Base-by-base conservation (phyloP, 1,140 invertebrate species). In the Phymorhynchus buccinoides region DNA sequence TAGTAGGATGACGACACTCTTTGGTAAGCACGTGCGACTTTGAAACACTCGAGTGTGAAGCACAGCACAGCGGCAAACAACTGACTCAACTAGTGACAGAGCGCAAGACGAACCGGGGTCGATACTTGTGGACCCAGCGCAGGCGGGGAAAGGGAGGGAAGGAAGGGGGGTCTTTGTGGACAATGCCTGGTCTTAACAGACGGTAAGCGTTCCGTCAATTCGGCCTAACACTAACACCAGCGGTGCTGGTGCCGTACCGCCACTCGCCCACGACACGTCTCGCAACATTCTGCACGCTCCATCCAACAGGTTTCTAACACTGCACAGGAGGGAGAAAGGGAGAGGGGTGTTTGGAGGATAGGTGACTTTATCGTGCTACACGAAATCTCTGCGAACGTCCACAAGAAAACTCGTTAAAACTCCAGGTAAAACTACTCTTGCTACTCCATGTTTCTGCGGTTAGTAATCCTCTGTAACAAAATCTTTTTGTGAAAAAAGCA, bases 141-240 rank as follows among this genome's bases (percentile, higher is more conserved):
- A 22, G 22, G 56, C 12, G 56, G 56, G 6, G 56, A 22, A 27
- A 22, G 12, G 22, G 56, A 22, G 12, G 12, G 56, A 22, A 27
- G 22, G 3, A 35, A 32, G 12, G 12, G 32, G 71, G 12, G 30
- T 14, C 30, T 14, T 39, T 37, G 37, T 73, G 37, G 71, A 35
- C 71, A 37, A 39, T 73, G 71, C 32, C 71, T 73, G 56, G 71
- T 27, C 71, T 35, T 73, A 73, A 73, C 71, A 73, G 71, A 39
- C 37, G 32, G 71, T 35, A 73, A 73, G 71, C 71, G 71, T 39
- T 73, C 71, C 71, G 71, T 73, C 71, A 73, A 73, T 73, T 35
- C 56, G 22, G 56, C n/a, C 22, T 22, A 62, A 62, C n/a, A n/a
- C 56, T 18, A 27, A 27, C 22, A 27, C 56, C 56, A 62, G 56